These are phyloP conservation scores for Cydia strobilella DNA, from an alignment of 1,140 invertebrate species.

Conservation along the genomic window DNA sequence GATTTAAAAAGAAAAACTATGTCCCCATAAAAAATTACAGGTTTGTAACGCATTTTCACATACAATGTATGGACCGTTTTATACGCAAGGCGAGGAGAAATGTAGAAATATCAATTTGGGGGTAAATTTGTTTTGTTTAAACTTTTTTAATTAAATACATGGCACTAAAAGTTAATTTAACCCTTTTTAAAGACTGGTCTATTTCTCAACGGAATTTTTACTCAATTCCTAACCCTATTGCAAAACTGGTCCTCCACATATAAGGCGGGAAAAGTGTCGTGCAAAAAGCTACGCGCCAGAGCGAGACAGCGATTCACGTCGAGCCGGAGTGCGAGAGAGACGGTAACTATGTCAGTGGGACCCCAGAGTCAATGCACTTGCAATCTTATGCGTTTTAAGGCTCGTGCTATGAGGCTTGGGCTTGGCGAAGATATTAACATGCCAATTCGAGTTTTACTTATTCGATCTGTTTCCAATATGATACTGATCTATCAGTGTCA, in stretches of 20 bases:
- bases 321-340: conserved; percentile 36
- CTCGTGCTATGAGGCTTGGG: conserved; percentile 26
- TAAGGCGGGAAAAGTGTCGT: conserved; percentile 57
- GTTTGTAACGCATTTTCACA: no score
- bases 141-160: conserved; percentile 36
- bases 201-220: conserved; percentile 9
- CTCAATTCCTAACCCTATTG: conserved; percentile 39
- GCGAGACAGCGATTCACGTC: conserved; percentile 33
- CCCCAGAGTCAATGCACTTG: conserved; percentile 58
- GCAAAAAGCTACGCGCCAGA: conserved; percentile 51
- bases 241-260: conserved; percentile 53
- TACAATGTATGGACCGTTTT: no score
- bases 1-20: no score
- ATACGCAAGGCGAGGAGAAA: no score
- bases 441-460: no score
- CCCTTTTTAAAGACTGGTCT: background rate
- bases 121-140: no score
- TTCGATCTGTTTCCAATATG: no score
- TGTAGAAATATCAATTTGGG: no score
- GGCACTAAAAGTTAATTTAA: background rate
- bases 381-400: conserved; percentile 31
- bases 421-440: conserved; percentile 11
- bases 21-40: no score
- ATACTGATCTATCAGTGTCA: no score
- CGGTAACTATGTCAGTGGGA: conserved; percentile 61